Evolutionary conservation across 2,797 vertebrate species (phyloP).

Genomic region (Otus scops): DNA sequence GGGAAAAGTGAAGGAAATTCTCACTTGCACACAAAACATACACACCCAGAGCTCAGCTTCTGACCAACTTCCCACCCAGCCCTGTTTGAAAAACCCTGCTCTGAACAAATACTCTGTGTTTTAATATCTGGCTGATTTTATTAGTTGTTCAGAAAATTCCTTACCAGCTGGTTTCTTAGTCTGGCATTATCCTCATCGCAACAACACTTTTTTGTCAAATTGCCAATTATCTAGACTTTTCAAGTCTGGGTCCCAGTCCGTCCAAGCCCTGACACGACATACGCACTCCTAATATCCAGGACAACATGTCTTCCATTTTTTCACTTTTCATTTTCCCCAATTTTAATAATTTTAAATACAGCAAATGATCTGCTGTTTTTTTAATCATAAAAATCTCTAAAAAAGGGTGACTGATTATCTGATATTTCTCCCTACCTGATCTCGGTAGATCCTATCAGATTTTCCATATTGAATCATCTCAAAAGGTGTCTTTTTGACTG

Average conservation of each 20-base stretch:
- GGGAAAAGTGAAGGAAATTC: neutral
- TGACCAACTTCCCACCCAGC: neutral
- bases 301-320: neutral
- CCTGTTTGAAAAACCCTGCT: neutral
- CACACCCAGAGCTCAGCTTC: neutral
- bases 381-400: neutral
- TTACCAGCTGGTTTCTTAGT: neutral
- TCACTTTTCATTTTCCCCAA: neutral
- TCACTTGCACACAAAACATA: neutral
- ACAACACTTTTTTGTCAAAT: neutral
- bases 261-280: neutral
- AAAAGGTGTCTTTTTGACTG: neutral
- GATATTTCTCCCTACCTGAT: neutral
- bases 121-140: neutral
- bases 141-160: neutral
- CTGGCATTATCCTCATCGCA: neutral
- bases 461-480: neutral
- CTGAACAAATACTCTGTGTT: neutral
- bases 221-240: neutral
- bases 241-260: neutral
- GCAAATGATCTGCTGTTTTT: neutral
- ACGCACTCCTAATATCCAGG: neutral
- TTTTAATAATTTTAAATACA: neutral
- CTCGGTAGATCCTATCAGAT: neutral
- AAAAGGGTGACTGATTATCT: neutral